These are phyloP conservation scores for Zygogramma bicolorata DNA, from an alignment of 2,888 invertebrate genomes.

Conservation along the genomic window DNA sequence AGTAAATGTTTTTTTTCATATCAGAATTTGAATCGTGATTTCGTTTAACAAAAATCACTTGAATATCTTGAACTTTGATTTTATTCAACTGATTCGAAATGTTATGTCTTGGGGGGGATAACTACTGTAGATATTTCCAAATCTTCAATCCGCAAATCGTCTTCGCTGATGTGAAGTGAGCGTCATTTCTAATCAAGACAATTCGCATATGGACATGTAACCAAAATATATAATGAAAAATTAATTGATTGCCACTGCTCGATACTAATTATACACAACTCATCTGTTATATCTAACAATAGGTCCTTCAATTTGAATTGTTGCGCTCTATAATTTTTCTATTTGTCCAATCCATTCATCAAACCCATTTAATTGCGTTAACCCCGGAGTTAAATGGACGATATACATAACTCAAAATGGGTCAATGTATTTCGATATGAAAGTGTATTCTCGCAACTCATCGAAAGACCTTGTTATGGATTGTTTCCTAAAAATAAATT, in stretches of 20 bases:
- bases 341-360: constrained; percentile 11
- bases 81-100: too few relatives aligned
- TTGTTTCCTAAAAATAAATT: not conserved
- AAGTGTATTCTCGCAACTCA: not conserved
- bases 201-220: not conserved
- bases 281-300: not conserved
- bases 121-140: too few relatives aligned
- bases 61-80: too few relatives aligned
- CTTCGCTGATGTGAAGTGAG: too few relatives aligned
- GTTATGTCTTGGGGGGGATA: too few relatives aligned
- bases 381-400: constrained; percentile 20
- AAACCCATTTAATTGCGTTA: constrained; percentile 23
- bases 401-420: constrained; percentile 18
- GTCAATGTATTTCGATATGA: constrained; percentile 37
- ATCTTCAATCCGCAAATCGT: too few relatives aligned
- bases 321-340: constrained; percentile 21
- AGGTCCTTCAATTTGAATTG: constrained; percentile 6
- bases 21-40: too few relatives aligned
- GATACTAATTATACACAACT: not conserved
- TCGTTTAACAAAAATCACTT: too few relatives aligned
- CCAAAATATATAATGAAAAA: not conserved
- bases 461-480: not conserved
- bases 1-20: too few relatives aligned
- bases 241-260: not conserved
- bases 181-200: too few relatives aligned